Evolutionary conservation across 2,113 vertebrate genomes (phyloP).

Genomic region (Xiphophorus maculatus): DNA sequence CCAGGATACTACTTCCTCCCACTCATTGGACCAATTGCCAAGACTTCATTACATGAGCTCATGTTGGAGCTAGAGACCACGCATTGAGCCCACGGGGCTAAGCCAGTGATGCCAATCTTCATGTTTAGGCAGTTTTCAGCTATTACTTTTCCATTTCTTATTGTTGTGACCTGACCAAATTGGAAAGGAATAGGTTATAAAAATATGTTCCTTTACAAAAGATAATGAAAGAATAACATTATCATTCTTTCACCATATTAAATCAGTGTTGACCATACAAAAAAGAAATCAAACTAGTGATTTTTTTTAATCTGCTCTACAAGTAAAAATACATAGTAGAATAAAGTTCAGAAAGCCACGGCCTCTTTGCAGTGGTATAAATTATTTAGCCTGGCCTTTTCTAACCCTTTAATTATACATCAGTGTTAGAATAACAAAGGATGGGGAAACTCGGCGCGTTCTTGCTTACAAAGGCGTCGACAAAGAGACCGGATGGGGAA

Average conservation of each 20-base stretch:
- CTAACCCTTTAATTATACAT: conserved; percentile 80
- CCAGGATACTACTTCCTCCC: neutral
- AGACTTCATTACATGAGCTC: neutral
- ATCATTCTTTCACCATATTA: conserved; percentile 10
- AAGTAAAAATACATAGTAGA: conserved; percentile 52
- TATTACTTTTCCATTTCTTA: neutral
- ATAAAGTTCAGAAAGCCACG: conserved; percentile 64
- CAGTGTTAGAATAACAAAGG: conserved; percentile 72
- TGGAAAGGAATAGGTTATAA: neutral
- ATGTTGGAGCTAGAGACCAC: neutral
- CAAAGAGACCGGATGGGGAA: conserved; percentile 58
- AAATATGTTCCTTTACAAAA: neutral
- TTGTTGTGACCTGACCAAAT: neutral
- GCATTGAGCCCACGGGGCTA: neutral
- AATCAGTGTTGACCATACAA: conserved; percentile 37
- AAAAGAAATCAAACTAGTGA: conserved; percentile 51
- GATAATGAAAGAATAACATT: neutral
- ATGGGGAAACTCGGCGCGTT: conserved; percentile 35
- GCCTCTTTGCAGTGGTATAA: conserved; percentile 69
- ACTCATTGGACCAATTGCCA: neutral
- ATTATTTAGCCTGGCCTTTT: conserved; percentile 77
- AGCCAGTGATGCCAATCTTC: neutral
- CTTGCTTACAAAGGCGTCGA: conserved; percentile 53
- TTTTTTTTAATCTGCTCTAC: conserved; percentile 21
- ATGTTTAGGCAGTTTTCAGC: neutral